Conservation (phyloP, 1,140 invertebrate genomes). For the Vollenhovia emeryi region DNA sequence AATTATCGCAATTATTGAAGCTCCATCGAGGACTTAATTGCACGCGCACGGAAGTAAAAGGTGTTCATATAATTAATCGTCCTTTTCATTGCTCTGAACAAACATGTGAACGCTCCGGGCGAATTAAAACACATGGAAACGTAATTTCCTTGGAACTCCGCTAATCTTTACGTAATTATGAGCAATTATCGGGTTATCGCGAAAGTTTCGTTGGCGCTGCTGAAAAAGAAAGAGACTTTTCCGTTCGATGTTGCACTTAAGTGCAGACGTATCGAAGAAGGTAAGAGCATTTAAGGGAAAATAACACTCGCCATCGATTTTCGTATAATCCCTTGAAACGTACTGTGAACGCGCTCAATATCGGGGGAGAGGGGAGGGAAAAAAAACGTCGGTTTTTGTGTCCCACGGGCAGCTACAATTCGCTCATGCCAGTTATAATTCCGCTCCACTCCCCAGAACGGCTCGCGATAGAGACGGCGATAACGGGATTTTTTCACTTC, state of each 20-base stretch:
- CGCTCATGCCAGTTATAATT: slow-evolving; percentile 21
- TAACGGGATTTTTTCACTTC: slow-evolving; percentile 76
- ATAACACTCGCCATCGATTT: background rate
- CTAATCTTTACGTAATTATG: slow-evolving; percentile 7
- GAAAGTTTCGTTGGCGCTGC: background rate
- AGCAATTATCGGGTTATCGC: background rate
- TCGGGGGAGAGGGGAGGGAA: no score
- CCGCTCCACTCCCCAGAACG: background rate
- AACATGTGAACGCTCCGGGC: background rate
- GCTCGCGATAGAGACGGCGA: slow-evolving; percentile 70
- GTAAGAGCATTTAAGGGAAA: background rate
- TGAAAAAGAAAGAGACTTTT: background rate
- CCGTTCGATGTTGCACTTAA: background rate
- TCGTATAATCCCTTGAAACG: background rate
- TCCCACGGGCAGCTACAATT: background rate
- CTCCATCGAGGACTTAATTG: slow-evolving; percentile 35
- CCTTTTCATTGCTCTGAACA: background rate
- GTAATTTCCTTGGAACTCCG: background rate
- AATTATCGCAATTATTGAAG: background rate
- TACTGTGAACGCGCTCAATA: background rate
- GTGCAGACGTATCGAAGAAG: background rate
- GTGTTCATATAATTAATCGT: slow-evolving; percentile 49
- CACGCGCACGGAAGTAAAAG: background rate
- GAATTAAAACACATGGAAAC: slow-evolving; percentile 31
- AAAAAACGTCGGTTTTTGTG: background rate